These are phyloP conservation scores for Temnothorax nylanderi DNA, from an alignment of 1,140 invertebrate genomes.

Conservation along the genomic window DNA sequence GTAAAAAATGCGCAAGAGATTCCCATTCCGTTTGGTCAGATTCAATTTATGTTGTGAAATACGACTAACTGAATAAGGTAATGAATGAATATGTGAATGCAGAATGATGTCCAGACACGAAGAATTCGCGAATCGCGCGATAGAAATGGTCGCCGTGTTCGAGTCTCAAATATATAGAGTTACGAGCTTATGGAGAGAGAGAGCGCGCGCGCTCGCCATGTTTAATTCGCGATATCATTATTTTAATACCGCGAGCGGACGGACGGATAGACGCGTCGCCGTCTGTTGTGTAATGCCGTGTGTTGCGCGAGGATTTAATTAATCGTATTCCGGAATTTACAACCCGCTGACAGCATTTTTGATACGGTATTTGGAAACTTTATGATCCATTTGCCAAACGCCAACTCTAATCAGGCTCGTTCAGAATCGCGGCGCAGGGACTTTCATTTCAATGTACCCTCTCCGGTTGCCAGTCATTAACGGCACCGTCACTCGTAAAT, in stretches of 20 bases:
- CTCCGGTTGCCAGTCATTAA: slow-evolving; percentile 47
- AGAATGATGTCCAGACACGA: slow-evolving; percentile 13
- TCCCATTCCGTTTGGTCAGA: neutral
- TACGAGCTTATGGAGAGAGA: slow-evolving; percentile 32
- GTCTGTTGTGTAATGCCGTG: slow-evolving; percentile 37
- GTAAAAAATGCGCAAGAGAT: neutral
- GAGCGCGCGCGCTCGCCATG: neutral
- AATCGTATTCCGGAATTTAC: slow-evolving; percentile 59
- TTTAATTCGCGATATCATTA: slow-evolving; percentile 58
- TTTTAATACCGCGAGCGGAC: slow-evolving; percentile 47
- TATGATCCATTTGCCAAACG: slow-evolving; percentile 59
- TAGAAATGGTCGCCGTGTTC: neutral
- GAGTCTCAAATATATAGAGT: neutral
- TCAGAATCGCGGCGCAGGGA: slow-evolving; percentile 33
- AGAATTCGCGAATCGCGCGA: slow-evolving; percentile 8
- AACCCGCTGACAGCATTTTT: slow-evolving; percentile 55
- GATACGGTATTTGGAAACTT: slow-evolving; percentile 58
- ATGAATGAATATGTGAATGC: neutral
- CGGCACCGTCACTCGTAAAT: slow-evolving; percentile 53
- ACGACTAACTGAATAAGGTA: slow-evolving; percentile 1
- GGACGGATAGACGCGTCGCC: neutral
- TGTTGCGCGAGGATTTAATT: slow-evolving; percentile 44
- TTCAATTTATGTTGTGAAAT: slow-evolving; percentile 20
- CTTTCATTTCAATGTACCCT: slow-evolving; percentile 47
- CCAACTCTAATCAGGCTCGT: slow-evolving; percentile 55